phyloP scores from a whole-genome alignment of 2,113 vertebrate species.

The Cricetomys ansorgei region DNA sequence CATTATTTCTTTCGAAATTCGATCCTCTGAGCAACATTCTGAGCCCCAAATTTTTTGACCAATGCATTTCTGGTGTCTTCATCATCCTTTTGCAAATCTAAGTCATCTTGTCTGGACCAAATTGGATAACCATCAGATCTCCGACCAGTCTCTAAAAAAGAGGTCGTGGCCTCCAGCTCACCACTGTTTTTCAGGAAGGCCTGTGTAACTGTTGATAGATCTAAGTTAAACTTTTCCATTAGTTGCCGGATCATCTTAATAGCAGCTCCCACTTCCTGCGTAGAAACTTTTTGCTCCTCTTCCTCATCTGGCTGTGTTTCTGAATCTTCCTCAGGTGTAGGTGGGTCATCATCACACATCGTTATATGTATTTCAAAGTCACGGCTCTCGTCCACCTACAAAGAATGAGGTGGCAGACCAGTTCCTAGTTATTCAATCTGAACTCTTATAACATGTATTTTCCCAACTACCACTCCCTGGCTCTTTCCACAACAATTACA shows the following conservation, averaged over 20 bases:
- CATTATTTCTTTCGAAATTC: slow-evolving; percentile 86
- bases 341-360: slow-evolving; percentile 78
- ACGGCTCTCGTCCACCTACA: slow-evolving; percentile 73
- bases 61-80: slow-evolving; percentile 76
- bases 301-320: slow-evolving; percentile 74
- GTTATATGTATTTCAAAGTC: slow-evolving; percentile 81
- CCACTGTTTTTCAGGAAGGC: slow-evolving; percentile 94
- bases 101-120: slow-evolving; percentile 88
- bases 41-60: slow-evolving; percentile 87
- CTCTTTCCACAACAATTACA: neutral
- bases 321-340: slow-evolving; percentile 73
- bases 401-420: slow-evolving; percentile 27
- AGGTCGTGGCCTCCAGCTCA: slow-evolving; percentile 87
- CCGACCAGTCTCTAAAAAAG: slow-evolving; percentile 87
- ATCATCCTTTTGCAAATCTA: slow-evolving; percentile 85
- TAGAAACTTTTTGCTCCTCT: slow-evolving; percentile 67
- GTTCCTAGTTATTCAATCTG: neutral
- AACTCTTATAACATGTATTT: neutral
- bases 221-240: slow-evolving; percentile 89
- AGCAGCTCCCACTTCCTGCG: slow-evolving; percentile 76
- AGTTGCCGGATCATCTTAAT: slow-evolving; percentile 86
- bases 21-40: slow-evolving; percentile 87
- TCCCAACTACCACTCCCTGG: neutral
- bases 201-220: slow-evolving; percentile 91
- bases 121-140: slow-evolving; percentile 87